Evolutionary conservation across 1,140 invertebrate species (phyloP).

Genomic region (Tetramorium alpestre): DNA sequence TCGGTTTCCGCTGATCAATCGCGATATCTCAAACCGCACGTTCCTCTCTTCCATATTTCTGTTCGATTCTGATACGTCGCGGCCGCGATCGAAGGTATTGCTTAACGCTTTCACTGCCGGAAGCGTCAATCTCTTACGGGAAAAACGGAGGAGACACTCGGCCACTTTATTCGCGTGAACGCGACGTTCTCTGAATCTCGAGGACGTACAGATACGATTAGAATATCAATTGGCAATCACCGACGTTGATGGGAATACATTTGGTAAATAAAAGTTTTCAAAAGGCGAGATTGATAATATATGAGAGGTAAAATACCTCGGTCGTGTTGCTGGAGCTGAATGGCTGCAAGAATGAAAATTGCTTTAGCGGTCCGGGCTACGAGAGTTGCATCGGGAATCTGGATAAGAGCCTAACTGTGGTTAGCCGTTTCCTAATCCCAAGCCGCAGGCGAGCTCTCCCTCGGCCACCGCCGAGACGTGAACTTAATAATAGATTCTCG

Average conservation of each 20-base stretch:
- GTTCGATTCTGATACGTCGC: neutral
- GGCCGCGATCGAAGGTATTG: neutral
- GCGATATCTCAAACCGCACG: neutral
- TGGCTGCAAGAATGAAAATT: slow-evolving; percentile 29
- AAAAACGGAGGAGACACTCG: neutral
- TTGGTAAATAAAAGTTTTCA: neutral
- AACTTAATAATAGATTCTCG: neutral
- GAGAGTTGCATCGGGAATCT: neutral
- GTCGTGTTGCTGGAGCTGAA: neutral
- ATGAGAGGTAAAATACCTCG: neutral
- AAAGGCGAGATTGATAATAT: neutral
- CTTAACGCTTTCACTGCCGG: slow-evolving; percentile 17
- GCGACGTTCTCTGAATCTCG: neutral
- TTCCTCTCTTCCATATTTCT: neutral
- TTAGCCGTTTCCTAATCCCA: neutral
- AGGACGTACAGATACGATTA: neutral
- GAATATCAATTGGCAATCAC: neutral
- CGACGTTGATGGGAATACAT: neutral
- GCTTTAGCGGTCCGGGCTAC: neutral
- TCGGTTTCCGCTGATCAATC: neutral
- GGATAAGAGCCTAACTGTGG: slow-evolving; percentile 12
- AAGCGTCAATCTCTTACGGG: neutral
- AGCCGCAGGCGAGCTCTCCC: neutral
- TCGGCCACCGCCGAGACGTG: neutral
- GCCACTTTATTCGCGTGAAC: neutral